These are phyloP conservation scores for Centruroides sculpturatus DNA, from an alignment of 1,140 invertebrate genomes.

Conservation along the genomic window DNA sequence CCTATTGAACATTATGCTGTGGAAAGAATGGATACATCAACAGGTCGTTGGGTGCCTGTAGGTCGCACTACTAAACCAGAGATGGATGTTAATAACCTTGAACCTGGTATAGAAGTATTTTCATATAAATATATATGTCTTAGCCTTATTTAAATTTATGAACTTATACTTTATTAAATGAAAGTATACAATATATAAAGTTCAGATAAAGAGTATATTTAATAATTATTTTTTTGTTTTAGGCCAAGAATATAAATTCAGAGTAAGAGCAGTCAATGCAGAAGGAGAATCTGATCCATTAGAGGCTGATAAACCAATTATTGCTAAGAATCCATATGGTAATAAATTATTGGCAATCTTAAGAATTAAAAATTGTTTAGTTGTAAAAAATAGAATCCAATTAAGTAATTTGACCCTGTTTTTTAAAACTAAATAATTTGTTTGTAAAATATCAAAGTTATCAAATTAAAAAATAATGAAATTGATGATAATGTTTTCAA, in stretches of 20 bases:
- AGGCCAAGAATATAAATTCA: conserved; percentile 92
- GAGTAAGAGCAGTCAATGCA: conserved; percentile 91
- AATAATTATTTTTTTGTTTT: conserved; percentile 29
- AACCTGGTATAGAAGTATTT: conserved; percentile 46
- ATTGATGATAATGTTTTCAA: too few species aligned
- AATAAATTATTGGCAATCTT: conserved; percentile 30
- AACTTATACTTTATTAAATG: too few species aligned
- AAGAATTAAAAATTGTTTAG: too few species aligned
- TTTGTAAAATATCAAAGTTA: too few species aligned
- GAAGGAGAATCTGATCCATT: conserved; percentile 95
- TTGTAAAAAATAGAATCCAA: too few species aligned
- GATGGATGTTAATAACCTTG: conserved; percentile 71
- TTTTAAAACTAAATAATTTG: too few species aligned
- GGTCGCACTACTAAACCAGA: conserved; percentile 65
- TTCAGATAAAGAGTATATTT: too few species aligned
- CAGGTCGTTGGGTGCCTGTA: conserved; percentile 75
- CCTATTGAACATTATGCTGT: conserved; percentile 87
- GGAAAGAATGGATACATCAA: conserved; percentile 87
- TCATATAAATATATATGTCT: neutral
- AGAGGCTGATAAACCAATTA: conserved; percentile 73
- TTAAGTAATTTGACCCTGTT: too few species aligned
- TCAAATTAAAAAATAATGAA: too few species aligned
- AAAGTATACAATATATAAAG: too few species aligned
- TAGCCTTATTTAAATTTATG: too few species aligned
- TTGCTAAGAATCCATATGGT: conserved; percentile 97